Evolutionary conservation across 2,797 vertebrate species (phyloP), one percentile per base, ranked within the genome.

Genomic region (Halcyon badia): DNA sequence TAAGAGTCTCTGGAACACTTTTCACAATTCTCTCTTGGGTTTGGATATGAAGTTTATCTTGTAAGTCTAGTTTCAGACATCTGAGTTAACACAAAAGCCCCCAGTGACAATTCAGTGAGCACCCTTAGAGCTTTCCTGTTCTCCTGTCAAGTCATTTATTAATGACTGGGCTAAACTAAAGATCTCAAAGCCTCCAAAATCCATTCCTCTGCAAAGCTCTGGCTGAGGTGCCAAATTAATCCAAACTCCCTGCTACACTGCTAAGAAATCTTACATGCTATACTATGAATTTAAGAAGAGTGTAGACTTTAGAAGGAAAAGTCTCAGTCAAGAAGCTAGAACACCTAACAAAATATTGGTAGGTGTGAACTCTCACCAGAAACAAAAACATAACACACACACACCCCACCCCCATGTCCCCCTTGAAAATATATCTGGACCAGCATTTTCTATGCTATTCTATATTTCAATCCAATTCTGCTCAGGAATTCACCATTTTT

Each of bases 21-120:
- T 65, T 66, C 5, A 1, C 41, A 79, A 48, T 42, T 82, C 52
- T 66, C 20, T 57, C 35, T 62, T 65, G 3, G 3, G 64, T 92
- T 87, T 65, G 41, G 5, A 77, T 49, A 61, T 13, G 8, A 71
- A 87, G 28, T 68, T 93, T 49, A 60, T 58, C 18, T 87, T 56
- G 6, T 8, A 71, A 28, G 17, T 54, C 17, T 48, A 26, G 15
- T 51, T 90, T 70, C 2, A 2, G 33, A 73, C 5, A 48, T 4
- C 28, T 0, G 0, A 49, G 57, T 9, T n/a, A 70, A 82, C 8
- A 60, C 3, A 57, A 31, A 86, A 80, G 13, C 7, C 17, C 61
- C 37, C 31, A 31, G 0, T 2, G 11, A 42, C 42, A 89, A 44
- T 24, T 78, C 73, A 37, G 4, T 39, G 35, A 84, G 65, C 17